Percentiles rank a stretch among this genome's conserved stretches.
These are phyloP conservation scores for Bombus pyrosoma DNA, from an alignment of 1,140 invertebrate genomes.

Conservation along the genomic window DNA sequence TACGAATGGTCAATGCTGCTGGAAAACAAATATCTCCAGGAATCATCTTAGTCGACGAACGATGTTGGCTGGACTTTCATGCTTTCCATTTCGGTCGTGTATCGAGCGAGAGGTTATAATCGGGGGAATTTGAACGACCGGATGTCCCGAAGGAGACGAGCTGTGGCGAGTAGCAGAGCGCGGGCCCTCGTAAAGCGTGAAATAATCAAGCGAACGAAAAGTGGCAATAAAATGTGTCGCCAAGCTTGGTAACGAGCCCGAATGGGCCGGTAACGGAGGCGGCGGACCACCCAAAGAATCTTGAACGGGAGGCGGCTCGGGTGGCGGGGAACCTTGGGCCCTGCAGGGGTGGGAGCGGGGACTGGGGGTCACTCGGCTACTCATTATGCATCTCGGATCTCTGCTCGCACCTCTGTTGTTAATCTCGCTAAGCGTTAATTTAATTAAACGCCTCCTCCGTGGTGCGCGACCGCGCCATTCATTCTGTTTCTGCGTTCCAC, in stretches of 20 bases:
- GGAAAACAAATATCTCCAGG: too few species aligned
- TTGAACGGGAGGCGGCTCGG: constrained; percentile 68
- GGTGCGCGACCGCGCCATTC: constrained; percentile 50
- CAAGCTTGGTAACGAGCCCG: constrained; percentile 76
- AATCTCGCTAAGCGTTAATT: constrained; percentile 83
- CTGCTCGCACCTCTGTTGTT: constrained; percentile 82
- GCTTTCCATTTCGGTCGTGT: constrained; percentile 9
- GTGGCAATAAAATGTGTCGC: constrained; percentile 81
- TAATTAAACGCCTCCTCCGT: constrained; percentile 80
- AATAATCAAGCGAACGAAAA: constrained; percentile 80
- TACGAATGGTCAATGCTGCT: too few species aligned
- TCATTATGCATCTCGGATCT: constrained; percentile 83
- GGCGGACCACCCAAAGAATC: constrained; percentile 81
- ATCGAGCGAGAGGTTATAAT: constrained; percentile 6
- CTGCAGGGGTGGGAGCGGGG: constrained; percentile 26
- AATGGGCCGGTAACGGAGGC: constrained; percentile 68
- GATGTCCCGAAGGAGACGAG: constrained; percentile 49
- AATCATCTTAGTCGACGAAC: not conserved
- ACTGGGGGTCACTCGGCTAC: constrained; percentile 67
- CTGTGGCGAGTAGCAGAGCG: constrained; percentile 22
- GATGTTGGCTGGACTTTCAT: constrained; percentile 22
- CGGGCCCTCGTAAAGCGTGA: constrained; percentile 77
- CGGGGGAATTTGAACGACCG: constrained; percentile 53
- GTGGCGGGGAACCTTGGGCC: constrained; percentile 17
- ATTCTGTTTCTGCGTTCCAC: constrained; percentile 60